Percentiles rank a stretch among this genome's conserved stretches.
phyloP scores from a whole-genome alignment of 2,797 vertebrate species.

The Propithecus deckenii region DNA sequence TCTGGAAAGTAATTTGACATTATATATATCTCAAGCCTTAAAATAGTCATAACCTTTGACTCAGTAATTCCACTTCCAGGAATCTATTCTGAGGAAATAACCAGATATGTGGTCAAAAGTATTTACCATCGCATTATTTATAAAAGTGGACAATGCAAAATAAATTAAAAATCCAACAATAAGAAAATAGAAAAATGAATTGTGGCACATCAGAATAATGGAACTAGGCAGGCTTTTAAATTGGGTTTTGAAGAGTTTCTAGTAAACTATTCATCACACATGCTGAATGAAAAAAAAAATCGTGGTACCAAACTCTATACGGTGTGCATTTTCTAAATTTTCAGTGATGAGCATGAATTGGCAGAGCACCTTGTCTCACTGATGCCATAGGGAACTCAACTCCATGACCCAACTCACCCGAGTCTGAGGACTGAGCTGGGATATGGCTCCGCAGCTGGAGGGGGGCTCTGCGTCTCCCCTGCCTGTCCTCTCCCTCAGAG shows the following conservation, averaged over 20 bases:
- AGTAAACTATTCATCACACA: not conserved
- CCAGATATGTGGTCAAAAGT: slow-evolving; percentile 34
- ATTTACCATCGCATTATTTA: not conserved
- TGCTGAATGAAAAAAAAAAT: not conserved
- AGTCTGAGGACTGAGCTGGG: not conserved
- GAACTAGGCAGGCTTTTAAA: not conserved
- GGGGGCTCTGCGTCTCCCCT: not conserved
- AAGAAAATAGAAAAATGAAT: not conserved
- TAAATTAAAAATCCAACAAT: not conserved
- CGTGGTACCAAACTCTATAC: not conserved
- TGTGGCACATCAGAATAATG: not conserved
- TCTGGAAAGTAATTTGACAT: slow-evolving; percentile 60
- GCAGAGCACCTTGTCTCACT: not conserved
- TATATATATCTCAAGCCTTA: slow-evolving; percentile 56
- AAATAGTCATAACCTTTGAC: slow-evolving; percentile 69
- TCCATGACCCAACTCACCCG: not conserved
- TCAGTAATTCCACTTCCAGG: slow-evolving; percentile 63
- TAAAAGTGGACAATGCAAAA: not conserved
- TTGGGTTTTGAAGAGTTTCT: not conserved
- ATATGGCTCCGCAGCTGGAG: not conserved
- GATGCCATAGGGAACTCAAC: too few relatives aligned
- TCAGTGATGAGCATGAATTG: not conserved
- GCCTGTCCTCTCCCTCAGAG: not conserved
- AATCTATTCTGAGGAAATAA: slow-evolving; percentile 67
- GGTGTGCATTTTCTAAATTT: not conserved